Percentiles rank a stretch among this genome's conserved stretches.
phyloP scores from a whole-genome alignment of 2,888 invertebrate species.

The Epinotia demarniana region DNA sequence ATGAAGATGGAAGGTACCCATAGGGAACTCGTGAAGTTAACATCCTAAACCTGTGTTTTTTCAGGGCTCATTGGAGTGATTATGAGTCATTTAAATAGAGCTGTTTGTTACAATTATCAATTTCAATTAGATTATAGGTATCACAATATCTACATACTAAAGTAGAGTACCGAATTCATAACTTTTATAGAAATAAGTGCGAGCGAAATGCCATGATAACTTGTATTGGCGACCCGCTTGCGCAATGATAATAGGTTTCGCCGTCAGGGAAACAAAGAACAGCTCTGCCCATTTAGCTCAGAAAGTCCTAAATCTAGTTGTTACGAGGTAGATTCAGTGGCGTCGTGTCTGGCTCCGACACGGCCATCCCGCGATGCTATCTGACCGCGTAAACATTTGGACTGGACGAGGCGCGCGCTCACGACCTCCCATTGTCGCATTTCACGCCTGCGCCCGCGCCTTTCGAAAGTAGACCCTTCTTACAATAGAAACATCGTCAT shows the following conservation, averaged over 20 bases:
- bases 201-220: background rate
- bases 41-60: no score
- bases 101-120: no score
- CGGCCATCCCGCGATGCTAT: constrained; percentile 33
- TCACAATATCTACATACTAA: no score
- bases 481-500: background rate
- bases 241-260: background rate
- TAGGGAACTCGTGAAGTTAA: no score
- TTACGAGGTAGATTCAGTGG: constrained; percentile 31
- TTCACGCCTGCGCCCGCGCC: constrained; percentile 68
- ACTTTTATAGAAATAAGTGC: background rate
- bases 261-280: background rate
- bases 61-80: no score
- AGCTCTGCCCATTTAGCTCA: constrained; percentile 13
- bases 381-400: constrained; percentile 78
- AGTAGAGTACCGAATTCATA: no score
- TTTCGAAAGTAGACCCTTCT: constrained; percentile 46
- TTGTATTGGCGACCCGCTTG: background rate
- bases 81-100: no score
- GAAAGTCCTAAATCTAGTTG: constrained; percentile 23
- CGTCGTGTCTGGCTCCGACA: constrained; percentile 28
- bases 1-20: no score
- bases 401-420: constrained; percentile 59
- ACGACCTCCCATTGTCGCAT: constrained; percentile 71
- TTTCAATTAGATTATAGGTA: no score